These are phyloP conservation scores for Eristalis pertinax DNA, from an alignment of 2,888 invertebrate genomes.

Conservation along the genomic window DNA sequence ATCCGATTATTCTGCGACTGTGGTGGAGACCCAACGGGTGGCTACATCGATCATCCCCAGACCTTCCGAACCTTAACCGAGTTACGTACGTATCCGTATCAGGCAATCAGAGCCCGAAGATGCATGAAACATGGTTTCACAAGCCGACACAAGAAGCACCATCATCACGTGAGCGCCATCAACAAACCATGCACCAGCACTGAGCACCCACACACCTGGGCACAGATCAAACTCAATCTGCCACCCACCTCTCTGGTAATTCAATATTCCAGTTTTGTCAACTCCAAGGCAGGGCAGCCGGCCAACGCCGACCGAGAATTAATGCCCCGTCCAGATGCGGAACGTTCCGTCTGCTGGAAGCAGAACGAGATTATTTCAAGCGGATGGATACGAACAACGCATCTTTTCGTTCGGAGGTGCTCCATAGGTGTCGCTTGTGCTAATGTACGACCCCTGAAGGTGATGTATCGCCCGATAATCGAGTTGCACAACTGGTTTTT, in stretches of 20 bases:
- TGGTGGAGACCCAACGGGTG: too few relatives aligned
- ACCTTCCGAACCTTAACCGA: too few relatives aligned
- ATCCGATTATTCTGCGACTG: too few relatives aligned
- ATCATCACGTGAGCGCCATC: too few relatives aligned
- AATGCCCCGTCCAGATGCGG: not conserved
- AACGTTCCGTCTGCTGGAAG: not conserved
- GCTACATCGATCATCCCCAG: too few relatives aligned
- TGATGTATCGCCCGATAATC: conserved; percentile 6
- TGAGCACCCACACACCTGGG: not conserved
- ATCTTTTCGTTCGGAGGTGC: not conserved
- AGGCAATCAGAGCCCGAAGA: too few relatives aligned
- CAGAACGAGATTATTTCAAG: not conserved
- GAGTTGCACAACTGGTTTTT: not conserved
- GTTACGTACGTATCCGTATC: too few relatives aligned
- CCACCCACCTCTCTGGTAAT: not conserved
- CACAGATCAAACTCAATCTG: not conserved
- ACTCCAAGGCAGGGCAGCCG: not conserved
- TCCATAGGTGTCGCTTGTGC: not conserved
- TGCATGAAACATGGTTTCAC: too few relatives aligned
- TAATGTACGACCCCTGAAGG: not conserved
- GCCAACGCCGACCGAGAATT: not conserved
- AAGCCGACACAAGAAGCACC: too few relatives aligned
- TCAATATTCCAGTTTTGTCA: not conserved
- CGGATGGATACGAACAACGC: not conserved
- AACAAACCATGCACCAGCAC: not conserved